A percentile compares a stretch with the other conserved stretches of the same genome.
phyloP scores from a whole-genome alignment of 2,797 vertebrate species.

The Nannoperca obscura region DNA sequence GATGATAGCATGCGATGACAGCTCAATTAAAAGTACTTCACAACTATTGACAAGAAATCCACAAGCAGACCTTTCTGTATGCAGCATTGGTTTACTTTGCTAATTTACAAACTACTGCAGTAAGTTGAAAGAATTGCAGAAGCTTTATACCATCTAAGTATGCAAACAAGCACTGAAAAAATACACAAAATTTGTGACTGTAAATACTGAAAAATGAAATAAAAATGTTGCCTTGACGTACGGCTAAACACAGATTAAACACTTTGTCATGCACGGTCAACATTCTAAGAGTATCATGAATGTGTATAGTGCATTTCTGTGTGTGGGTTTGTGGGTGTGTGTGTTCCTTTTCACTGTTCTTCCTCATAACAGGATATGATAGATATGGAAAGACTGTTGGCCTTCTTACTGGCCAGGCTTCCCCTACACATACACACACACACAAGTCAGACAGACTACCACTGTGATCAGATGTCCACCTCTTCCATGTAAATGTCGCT shows the following conservation, averaged over 20 bases:
- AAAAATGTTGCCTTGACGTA: neutral
- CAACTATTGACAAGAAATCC: neutral
- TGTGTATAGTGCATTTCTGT: neutral
- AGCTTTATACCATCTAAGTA: neutral
- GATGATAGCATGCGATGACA: conserved; percentile 34
- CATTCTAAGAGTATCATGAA: neutral
- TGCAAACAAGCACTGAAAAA: neutral
- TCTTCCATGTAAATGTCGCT: conserved; percentile 44
- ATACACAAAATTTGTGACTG: neutral
- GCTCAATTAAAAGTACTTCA: neutral
- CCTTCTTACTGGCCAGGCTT: conserved; percentile 14
- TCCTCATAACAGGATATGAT: conserved; percentile 65
- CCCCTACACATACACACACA: conserved; percentile 12
- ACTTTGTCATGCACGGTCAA: neutral
- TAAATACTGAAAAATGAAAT: neutral
- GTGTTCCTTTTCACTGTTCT: conserved; percentile 11
- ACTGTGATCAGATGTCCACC: conserved; percentile 57
- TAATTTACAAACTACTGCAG: neutral
- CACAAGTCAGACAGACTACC: conserved; percentile 43
- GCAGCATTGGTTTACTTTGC: neutral
- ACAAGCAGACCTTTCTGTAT: neutral
- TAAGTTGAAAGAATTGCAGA: neutral
- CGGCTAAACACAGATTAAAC: neutral
- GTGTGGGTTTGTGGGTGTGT: neutral
- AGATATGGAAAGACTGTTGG: conserved; percentile 62